Evolutionary conservation across 2,888 invertebrate species (phyloP), one percentile per base, ranked within the genome.

Genomic region (Argyresthia goedartella): DNA sequence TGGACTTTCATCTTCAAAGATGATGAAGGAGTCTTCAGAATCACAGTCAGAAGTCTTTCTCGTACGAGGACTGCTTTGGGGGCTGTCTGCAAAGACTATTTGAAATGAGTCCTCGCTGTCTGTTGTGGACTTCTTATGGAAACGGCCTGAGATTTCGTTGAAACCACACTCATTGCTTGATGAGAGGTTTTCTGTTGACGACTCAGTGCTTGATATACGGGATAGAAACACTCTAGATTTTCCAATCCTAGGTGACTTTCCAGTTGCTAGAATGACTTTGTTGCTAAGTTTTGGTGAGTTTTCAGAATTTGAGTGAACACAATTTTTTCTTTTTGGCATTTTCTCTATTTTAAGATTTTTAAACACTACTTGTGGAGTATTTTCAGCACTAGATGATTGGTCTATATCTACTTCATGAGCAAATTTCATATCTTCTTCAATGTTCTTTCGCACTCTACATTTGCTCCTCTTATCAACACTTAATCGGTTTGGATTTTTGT

Each of bases 11-110:
- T 82, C 86, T 50, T 85, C 82, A 8, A 88, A 88, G 7, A 89
- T 71, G 1, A 89, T 88, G 58, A 89, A 89, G 0, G 88, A 89
- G 63, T 90, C 89, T 61, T 89, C 90, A 0, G 89, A 89, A n/a
- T 88, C 89, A 50, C 88, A 88, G 50, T 88, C 88, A 0, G 88
- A 88, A 1, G 74, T 60, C 43, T 65, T 59, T 4, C 78, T 61
- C 1, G 50, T 36, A 25, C 50, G 46, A 1, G 46, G 58, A 42
- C 57, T 62, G 0, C 65, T 52, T 43, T 58, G 57, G 0, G 69
- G 73, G 44, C 63, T 67, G 33, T 86, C 84, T 0, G 68, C 66
- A 57, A 85, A 84, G 4, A 87, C 86, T 8, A 86, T 84, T 67
- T 85, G 84, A 62, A 82, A 87, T 0, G 81, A 81, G 54, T 86